These are phyloP conservation scores for Ectropis grisescens DNA, from an alignment of 1,140 invertebrate species.

Conservation along the genomic window DNA sequence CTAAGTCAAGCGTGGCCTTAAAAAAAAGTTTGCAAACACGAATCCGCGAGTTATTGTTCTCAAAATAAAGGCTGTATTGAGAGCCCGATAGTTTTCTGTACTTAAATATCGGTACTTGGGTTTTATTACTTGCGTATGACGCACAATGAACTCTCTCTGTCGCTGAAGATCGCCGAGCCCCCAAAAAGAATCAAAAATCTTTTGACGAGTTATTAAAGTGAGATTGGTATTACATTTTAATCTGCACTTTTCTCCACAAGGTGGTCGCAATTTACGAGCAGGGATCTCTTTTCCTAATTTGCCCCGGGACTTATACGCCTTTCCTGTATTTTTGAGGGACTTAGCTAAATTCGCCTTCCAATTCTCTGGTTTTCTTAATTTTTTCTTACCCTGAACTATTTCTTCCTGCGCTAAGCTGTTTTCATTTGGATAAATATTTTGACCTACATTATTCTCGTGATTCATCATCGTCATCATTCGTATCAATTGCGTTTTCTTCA, in stretches of 20 bases:
- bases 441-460: background rate
- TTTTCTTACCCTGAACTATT: slow-evolving; percentile 5
- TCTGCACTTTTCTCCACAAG: slow-evolving; percentile 17
- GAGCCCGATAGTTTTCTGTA: slow-evolving; percentile 14
- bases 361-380: background rate
- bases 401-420: background rate
- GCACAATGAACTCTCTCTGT: slow-evolving; percentile 21
- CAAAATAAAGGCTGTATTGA: slow-evolving; percentile 17
- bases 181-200: slow-evolving; percentile 19
- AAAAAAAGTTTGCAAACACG: slow-evolving; percentile 17
- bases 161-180: slow-evolving; percentile 13
- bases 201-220: slow-evolving; percentile 6
- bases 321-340: slow-evolving; percentile 12
- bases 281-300: slow-evolving; percentile 15
- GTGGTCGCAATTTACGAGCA: slow-evolving; percentile 14
- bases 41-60: slow-evolving; percentile 1
- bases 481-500: no score
- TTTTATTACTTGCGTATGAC: slow-evolving; percentile 16
- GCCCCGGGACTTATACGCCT: slow-evolving; percentile 9
- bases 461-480: no score
- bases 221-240: slow-evolving; percentile 13
- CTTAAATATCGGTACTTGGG: slow-evolving; percentile 20
- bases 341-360: slow-evolving; percentile 16
- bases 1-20: slow-evolving; percentile 17
- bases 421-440: slow-evolving; percentile 3